Conservation (phyloP, 2,113 vertebrate species). For the Delphinapterus leucas region DNA sequence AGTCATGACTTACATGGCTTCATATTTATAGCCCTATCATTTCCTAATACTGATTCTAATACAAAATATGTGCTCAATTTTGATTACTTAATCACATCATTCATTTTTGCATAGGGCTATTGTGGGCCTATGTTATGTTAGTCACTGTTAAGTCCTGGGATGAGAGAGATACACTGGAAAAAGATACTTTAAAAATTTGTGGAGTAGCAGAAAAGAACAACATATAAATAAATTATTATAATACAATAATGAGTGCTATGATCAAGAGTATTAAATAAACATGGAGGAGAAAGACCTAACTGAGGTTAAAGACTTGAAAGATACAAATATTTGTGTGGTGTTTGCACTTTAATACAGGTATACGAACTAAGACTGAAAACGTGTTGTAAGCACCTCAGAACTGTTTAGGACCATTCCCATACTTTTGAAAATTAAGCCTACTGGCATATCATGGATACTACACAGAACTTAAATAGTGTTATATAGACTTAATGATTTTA, state of each 20-base stretch:
- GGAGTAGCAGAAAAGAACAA: background rate
- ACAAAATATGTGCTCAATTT: background rate
- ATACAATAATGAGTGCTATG: background rate
- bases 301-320: background rate
- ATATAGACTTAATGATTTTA: background rate
- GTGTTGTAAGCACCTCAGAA: background rate
- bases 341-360: background rate
- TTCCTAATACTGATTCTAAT: background rate
- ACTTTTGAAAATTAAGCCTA: background rate
- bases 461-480: background rate
- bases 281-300: background rate
- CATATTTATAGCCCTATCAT: background rate
- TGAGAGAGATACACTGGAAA: slow-evolving; percentile 25
- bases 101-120: background rate
- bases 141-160: background rate
- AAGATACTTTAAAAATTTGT: background rate
- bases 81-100: background rate
- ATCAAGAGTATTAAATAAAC: background rate
- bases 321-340: background rate
- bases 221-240: background rate
- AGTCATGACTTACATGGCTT: background rate
- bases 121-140: background rate
- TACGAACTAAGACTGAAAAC: background rate
- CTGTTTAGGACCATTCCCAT: background rate
- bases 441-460: background rate